Conservation (phyloP, 2,888 invertebrate species). For the Ditula angustiorana region DNA sequence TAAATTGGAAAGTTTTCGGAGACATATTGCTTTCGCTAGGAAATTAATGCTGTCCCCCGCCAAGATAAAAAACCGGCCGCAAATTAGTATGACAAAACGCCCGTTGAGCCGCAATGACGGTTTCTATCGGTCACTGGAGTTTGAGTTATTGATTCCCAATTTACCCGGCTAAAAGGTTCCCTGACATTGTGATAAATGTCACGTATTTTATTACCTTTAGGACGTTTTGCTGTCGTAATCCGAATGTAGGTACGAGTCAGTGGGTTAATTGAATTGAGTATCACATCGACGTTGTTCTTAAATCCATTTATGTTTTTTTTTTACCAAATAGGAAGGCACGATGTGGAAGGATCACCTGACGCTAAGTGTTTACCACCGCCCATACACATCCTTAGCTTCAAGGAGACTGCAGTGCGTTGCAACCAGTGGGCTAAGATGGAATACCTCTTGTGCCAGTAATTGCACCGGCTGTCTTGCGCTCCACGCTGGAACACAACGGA, state of each 20-base stretch:
- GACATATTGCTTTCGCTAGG: conserved; percentile 62
- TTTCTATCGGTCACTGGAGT: conserved; percentile 49
- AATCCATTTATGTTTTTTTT: neutral
- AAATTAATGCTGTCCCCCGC: conserved; percentile 55
- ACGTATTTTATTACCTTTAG: conserved; percentile 35
- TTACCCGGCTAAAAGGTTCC: conserved; percentile 33
- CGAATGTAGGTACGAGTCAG: neutral
- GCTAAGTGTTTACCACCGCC: too few relatives aligned
- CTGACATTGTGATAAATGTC: conserved; percentile 36
- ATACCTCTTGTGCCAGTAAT: too few relatives aligned
- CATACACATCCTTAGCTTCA: too few relatives aligned
- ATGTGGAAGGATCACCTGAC: too few relatives aligned
- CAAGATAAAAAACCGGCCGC: conserved; percentile 37
- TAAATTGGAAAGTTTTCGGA: conserved; percentile 74
- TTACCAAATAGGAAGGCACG: neutral
- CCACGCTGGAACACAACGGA: too few relatives aligned
- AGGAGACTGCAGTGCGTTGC: too few relatives aligned
- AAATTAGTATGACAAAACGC: conserved; percentile 43
- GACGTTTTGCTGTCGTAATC: conserved; percentile 23
- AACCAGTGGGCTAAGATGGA: too few relatives aligned
- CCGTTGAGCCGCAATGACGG: conserved; percentile 24
- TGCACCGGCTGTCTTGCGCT: too few relatives aligned
- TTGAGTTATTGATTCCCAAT: conserved; percentile 49
- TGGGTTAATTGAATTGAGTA: conserved; percentile 19
- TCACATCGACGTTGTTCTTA: neutral